Base-by-base conservation (phyloP, 2,113 vertebrate genomes). In the Dasyornis broadbenti region DNA sequence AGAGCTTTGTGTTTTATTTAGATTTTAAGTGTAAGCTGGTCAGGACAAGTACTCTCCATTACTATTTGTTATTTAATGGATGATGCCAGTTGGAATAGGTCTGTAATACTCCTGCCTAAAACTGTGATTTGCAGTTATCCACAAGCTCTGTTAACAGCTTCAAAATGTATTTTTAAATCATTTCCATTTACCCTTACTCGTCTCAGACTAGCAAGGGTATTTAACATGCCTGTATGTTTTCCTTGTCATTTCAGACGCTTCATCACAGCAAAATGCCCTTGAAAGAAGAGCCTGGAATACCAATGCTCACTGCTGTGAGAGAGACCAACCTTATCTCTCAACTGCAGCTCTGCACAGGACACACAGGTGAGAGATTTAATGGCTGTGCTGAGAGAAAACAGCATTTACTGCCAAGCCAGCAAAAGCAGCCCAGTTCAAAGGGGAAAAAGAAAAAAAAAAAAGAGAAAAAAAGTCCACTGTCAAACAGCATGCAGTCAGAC, bases 331-430 rank as follows among this genome's bases (percentile, higher is more conserved):
- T 97, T 97, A 97, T 97, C 96, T 95, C 86, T 77, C n/a, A 59
- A 9, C 75, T 89, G 91, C 96, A 97, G 97, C 71, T 61, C 92
- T 86, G 92, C 90, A 86, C 75, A 93, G 95, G 94, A 97, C 86
- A 86, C 12, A 13, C 92, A 95, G 95, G 97, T 97, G 96, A 97
- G 92, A 97, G 92, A 97, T 95, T 82, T 88, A 97, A 96, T 85
- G 93, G 82, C 86, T 82, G 44, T 60, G 83, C 76, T 70, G 95
- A 83, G 87, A 93, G 90, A 86, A 83, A 96, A 90, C 57, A 88
- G 88, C 9, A 1, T 82, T 82, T 63, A 64, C 59, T 40, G 39
- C 94, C 90, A 94, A 81, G 39, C 71, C 83, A 91, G 92, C 85
- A 92, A 90, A 93, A 83, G 59, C 37, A 86, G 83, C 33, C 23